Percentiles rank a stretch among this genome's conserved stretches.
Conservation (phyloP, 2,113 vertebrate genomes). For the Cynoglossus semilaevis region DNA sequence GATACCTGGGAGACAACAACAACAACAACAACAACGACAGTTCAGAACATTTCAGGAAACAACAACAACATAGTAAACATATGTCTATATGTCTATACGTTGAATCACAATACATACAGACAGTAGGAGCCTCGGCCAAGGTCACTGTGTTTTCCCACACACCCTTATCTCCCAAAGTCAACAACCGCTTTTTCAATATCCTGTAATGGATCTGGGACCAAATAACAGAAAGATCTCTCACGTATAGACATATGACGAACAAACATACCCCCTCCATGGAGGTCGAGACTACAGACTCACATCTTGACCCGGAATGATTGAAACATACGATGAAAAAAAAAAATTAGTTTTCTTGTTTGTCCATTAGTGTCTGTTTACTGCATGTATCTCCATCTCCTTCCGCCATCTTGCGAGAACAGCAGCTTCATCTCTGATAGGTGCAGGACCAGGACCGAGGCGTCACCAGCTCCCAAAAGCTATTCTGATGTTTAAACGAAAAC, state of each 20-base stretch:
- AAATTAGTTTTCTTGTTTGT: background rate
- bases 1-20: constrained; percentile 72
- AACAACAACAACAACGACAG: too few species aligned
- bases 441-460: constrained; percentile 87
- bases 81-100: too few species aligned
- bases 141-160: too few species aligned
- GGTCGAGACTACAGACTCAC: constrained; percentile 8
- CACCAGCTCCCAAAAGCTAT: constrained; percentile 81
- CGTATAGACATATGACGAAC: background rate
- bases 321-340: constrained; percentile 9
- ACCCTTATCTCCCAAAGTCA: too few species aligned
- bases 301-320: background rate
- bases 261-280: constrained; percentile 15
- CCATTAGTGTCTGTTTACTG: background rate
- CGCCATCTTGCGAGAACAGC: background rate
- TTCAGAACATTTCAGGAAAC: background rate
- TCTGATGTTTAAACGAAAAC: constrained; percentile 58
- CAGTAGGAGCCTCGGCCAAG: too few species aligned
- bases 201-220: too few species aligned
- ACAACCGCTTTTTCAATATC: too few species aligned
- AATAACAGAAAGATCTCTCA: too few species aligned
- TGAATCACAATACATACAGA: too few species aligned
- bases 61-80: too few species aligned
- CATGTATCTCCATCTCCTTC: background rate
- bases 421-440: constrained; percentile 55